Conservation (phyloP, 2,113 vertebrate species). For the Myotis lucifugus region DNA sequence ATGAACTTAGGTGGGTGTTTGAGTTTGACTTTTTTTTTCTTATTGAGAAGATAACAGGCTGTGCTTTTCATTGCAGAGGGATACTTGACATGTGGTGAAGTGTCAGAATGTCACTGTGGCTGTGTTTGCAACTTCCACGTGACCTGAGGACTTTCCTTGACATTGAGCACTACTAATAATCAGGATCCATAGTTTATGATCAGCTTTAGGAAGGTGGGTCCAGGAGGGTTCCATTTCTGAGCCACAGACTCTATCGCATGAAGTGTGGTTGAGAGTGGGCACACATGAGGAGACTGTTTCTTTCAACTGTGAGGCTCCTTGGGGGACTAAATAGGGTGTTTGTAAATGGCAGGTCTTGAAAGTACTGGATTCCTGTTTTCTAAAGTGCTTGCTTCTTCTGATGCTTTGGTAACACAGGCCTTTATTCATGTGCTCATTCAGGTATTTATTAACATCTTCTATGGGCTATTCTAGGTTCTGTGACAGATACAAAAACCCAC, state of each 20-base stretch:
- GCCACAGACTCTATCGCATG: not conserved
- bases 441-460: not conserved
- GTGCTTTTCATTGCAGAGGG: not conserved
- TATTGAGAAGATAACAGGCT: not conserved
- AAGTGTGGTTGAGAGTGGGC: not conserved
- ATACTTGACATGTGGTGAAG: not conserved
- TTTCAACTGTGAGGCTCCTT: not conserved
- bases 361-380: not conserved
- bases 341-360: not conserved
- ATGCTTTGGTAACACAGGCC: not conserved
- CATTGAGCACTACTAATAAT: not conserved
- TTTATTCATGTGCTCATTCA: not conserved
- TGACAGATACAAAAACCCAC: not conserved
- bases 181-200: not conserved
- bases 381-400: not conserved
- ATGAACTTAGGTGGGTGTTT: not conserved
- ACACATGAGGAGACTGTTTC: not conserved
- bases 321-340: not conserved
- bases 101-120: not conserved
- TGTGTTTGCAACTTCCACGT: not conserved
- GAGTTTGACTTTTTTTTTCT: not conserved
- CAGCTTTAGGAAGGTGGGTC: not conserved
- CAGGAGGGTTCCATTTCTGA: not conserved
- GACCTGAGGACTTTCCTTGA: not conserved
- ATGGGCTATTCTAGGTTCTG: not conserved